phyloP scores from a whole-genome alignment of 2,888 invertebrate genomes.

The Sialis fuliginosa region DNA sequence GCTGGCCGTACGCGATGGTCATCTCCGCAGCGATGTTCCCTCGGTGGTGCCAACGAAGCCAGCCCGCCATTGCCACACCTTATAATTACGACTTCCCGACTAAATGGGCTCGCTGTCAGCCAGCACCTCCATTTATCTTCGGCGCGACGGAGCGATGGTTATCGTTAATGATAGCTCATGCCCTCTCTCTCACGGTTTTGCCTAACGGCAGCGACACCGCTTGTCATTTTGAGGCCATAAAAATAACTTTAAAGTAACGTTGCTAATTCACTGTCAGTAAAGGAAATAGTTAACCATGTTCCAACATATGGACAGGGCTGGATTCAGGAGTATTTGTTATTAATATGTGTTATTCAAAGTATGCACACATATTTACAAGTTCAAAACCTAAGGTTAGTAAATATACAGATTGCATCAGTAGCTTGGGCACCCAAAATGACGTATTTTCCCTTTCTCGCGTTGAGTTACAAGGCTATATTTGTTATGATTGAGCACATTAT shows the following conservation, averaged over 20 bases:
- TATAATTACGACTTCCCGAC: constrained; percentile 32
- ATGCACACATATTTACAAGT: too few species aligned
- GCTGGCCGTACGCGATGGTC: too few species aligned
- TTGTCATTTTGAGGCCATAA: constrained; percentile 19
- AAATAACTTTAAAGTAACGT: constrained; percentile 18
- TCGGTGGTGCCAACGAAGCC: constrained; percentile 4
- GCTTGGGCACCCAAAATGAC: too few species aligned
- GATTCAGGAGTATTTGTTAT: not conserved
- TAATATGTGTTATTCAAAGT: too few species aligned
- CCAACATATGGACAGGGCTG: not conserved
- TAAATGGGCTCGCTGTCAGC: constrained; percentile 29
- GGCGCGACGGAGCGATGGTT: constrained; percentile 21
- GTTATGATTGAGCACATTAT: too few species aligned
- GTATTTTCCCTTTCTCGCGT: too few species aligned
- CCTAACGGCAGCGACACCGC: constrained; percentile 19
- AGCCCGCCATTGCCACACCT: constrained; percentile 22
- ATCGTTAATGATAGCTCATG: constrained; percentile 23
- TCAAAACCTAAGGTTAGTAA: too few species aligned
- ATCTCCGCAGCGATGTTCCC: too few species aligned
- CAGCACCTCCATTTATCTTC: constrained; percentile 31
- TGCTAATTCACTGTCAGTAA: constrained; percentile 14
- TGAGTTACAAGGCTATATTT: too few species aligned
- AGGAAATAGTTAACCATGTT: constrained; percentile 12
- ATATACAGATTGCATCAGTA: too few species aligned
- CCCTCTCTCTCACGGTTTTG: constrained; percentile 14